Conservation (phyloP, 2,113 vertebrate genomes). For the Stigmatopora argus region DNA sequence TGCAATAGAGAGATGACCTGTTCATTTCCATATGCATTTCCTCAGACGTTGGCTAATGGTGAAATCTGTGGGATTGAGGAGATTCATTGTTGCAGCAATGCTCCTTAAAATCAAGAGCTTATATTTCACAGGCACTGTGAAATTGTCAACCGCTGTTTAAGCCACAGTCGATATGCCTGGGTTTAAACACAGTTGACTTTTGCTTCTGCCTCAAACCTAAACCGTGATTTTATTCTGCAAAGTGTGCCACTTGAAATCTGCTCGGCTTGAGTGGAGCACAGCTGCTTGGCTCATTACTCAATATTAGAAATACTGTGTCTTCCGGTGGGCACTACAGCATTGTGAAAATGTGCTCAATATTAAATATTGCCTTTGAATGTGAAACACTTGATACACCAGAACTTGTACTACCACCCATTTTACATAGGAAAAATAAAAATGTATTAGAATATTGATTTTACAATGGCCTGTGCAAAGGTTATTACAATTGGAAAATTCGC, state of each 20-base stretch:
- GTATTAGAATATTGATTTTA: no score
- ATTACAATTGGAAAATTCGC: no score
- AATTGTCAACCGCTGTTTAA: conserved; percentile 46
- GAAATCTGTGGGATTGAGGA: conserved; percentile 40
- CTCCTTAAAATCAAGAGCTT: conserved; percentile 50
- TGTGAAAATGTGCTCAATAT: neutral
- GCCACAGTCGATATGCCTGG: conserved; percentile 31
- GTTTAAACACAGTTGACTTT: conserved; percentile 36
- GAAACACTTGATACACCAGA: no score
- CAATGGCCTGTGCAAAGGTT: no score
- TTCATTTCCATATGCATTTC: conserved; percentile 31
- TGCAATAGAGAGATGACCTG: neutral
- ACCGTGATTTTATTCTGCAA: conserved; percentile 21
- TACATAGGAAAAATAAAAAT: no score
- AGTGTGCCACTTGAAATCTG: conserved; percentile 15
- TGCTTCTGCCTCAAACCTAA: conserved; percentile 27
- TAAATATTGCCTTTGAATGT: no score
- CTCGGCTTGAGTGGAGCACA: neutral
- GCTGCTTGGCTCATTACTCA: neutral
- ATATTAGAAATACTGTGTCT: neutral
- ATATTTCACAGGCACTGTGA: conserved; percentile 51
- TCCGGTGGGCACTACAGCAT: neutral
- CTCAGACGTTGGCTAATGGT: conserved; percentile 28
- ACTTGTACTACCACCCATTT: no score
- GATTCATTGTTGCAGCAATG: conserved; percentile 42